Evolutionary conservation across 1,140 invertebrate species (phyloP).

Genomic region (Saccostrea echinata): DNA sequence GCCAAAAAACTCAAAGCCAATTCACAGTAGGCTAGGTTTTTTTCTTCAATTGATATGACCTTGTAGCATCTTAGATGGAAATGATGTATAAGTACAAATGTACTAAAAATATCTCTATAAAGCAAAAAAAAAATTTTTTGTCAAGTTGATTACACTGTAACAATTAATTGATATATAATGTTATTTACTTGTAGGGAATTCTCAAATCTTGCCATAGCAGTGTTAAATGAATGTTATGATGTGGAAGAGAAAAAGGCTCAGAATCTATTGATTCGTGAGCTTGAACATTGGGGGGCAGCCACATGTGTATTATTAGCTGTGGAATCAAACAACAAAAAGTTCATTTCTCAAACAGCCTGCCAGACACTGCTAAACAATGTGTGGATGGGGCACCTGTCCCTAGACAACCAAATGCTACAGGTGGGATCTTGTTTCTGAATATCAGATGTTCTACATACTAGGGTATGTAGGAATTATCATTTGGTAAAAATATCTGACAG

Average conservation of each 20-base stretch:
- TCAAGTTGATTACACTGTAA: no score
- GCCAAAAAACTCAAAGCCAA: conserved; percentile 63
- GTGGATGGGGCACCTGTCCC: conserved; percentile 77
- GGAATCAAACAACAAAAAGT: conserved; percentile 77
- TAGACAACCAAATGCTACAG: conserved; percentile 66
- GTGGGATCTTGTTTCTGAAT: conserved; percentile 53
- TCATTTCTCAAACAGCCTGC: conserved; percentile 78
- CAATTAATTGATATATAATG: background rate
- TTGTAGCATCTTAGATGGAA: no score
- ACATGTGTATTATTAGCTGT: conserved; percentile 77
- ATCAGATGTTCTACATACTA: no score
- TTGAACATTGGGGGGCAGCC: conserved; percentile 75
- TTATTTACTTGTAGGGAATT: conserved; percentile 70
- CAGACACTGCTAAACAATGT: conserved; percentile 77
- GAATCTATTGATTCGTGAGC: conserved; percentile 71
- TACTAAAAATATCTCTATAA: no score
- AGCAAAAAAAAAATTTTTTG: no score
- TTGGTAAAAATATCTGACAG: background rate
- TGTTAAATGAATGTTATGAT: conserved; percentile 78
- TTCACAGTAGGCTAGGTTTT: conserved; percentile 62
- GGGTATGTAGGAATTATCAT: no score
- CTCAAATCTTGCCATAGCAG: conserved; percentile 74
- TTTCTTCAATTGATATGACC: no score
- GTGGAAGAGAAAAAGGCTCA: conserved; percentile 76
- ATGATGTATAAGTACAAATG: no score